A percentile compares a stretch with the other conserved stretches of the same genome.
These are phyloP conservation scores for Tetrax tetrax DNA, from an alignment of 2,113 vertebrate species.

Conservation along the genomic window DNA sequence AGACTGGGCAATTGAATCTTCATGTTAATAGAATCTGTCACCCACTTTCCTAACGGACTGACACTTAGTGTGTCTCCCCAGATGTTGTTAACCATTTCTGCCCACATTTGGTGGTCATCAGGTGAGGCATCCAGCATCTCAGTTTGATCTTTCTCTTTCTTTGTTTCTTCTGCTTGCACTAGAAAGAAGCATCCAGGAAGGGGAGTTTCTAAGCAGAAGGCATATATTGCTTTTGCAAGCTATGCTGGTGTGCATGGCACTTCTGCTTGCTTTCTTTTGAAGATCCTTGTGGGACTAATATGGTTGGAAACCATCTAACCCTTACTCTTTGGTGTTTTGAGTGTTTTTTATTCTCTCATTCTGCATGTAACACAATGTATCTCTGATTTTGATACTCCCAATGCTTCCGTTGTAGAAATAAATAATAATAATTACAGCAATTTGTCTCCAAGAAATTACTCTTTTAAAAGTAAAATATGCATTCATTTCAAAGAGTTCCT, in stretches of 20 bases:
- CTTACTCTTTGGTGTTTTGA: not conserved
- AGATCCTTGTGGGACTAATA: not conserved
- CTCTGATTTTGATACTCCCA: conserved; percentile 7
- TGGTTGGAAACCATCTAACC: not conserved
- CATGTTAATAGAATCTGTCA: rapidly evolving
- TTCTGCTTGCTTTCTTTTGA: not conserved
- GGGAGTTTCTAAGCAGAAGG: not conserved
- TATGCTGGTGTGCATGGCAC: not conserved
- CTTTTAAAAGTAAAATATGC: conserved; percentile 7
- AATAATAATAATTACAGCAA: not conserved
- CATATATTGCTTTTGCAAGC: not conserved
- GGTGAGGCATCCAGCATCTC: not conserved
- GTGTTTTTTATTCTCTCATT: not conserved
- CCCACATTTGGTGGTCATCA: not conserved
- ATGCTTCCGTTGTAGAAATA: not conserved
- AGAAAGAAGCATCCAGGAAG: not conserved
- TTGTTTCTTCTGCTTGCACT: not conserved
- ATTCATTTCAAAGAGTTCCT: not conserved
- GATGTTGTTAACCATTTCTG: not conserved
- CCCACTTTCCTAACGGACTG: not conserved
- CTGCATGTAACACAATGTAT: not conserved
- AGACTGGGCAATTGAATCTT: not conserved
- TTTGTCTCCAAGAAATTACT: not conserved
- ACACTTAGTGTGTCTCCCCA: not conserved
- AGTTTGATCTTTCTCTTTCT: not conserved